Conservation (phyloP, 2,113 vertebrate genomes). For the Hemibagrus wyckioides region DNA sequence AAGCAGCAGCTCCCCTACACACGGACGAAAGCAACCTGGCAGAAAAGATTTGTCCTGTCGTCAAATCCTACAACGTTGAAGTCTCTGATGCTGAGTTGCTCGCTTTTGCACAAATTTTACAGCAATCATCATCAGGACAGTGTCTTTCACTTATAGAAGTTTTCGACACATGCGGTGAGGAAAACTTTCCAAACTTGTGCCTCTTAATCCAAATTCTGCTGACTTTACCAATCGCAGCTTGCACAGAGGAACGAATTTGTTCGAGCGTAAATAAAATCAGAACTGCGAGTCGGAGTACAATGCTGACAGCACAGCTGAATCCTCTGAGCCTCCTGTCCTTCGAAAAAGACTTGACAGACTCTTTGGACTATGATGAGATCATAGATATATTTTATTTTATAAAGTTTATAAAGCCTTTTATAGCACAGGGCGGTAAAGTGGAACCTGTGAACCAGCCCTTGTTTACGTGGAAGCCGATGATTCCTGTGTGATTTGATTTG, state of each 20-base stretch:
- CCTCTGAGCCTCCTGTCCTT: slow-evolving; percentile 37
- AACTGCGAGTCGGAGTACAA: neutral
- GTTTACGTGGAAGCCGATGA: neutral
- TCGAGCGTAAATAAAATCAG: slow-evolving; percentile 30
- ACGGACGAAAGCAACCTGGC: neutral
- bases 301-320: slow-evolving; percentile 22
- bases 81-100: neutral
- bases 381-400: slow-evolving; percentile 40
- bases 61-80: neutral
- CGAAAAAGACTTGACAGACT: slow-evolving; percentile 36
- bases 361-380: slow-evolving; percentile 42
- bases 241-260: neutral
- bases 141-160: slow-evolving; percentile 25
- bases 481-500: neutral
- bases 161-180: slow-evolving; percentile 17
- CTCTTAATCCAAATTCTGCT: slow-evolving; percentile 33
- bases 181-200: slow-evolving; percentile 21
- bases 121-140: neutral
- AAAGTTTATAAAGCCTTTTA: slow-evolving; percentile 27
- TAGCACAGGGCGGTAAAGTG: neutral
- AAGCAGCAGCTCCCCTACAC: neutral
- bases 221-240: slow-evolving; percentile 31
- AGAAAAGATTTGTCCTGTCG: slow-evolving; percentile 12
- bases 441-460: neutral
- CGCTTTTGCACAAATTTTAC: slow-evolving; percentile 13